phyloP scores from a whole-genome alignment of 2,888 invertebrate species.

The Darwinula stevensoni region DNA sequence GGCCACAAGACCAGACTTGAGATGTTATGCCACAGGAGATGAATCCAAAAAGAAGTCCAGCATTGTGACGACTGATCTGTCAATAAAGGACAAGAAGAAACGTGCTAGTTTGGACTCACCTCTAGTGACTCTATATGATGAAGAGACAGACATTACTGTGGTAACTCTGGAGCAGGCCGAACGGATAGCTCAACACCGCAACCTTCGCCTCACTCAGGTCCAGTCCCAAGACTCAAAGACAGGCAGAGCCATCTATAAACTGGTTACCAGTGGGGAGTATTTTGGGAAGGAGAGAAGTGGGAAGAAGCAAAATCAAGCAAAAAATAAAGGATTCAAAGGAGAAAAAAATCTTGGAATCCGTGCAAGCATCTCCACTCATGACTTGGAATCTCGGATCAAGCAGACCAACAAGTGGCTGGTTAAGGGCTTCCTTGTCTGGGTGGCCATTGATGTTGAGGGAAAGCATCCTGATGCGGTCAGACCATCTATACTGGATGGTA shows the following conservation, averaged over 20 bases:
- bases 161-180: not conserved
- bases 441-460: conserved; percentile 1
- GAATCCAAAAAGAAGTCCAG: too few species aligned
- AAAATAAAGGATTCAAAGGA: not conserved
- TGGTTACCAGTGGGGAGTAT: too few species aligned
- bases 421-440: not conserved
- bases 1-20: too few species aligned
- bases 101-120: not conserved
- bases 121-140: not conserved
- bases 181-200: not conserved
- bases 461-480: too few species aligned
- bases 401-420: not conserved
- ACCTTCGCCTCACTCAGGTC: not conserved
- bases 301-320: too few species aligned
- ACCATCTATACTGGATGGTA: too few species aligned
- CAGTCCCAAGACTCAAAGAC: too few species aligned
- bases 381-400: not conserved
- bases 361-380: not conserved
- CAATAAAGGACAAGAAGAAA: conserved; percentile 1
- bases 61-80: too few species aligned
- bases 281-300: too few species aligned
- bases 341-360: not conserved
- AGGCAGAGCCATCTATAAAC: too few species aligned
- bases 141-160: not conserved
- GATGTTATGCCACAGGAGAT: too few species aligned